Base-by-base conservation (phyloP, 1,140 invertebrate species). In the Cotesia vestalis region DNA sequence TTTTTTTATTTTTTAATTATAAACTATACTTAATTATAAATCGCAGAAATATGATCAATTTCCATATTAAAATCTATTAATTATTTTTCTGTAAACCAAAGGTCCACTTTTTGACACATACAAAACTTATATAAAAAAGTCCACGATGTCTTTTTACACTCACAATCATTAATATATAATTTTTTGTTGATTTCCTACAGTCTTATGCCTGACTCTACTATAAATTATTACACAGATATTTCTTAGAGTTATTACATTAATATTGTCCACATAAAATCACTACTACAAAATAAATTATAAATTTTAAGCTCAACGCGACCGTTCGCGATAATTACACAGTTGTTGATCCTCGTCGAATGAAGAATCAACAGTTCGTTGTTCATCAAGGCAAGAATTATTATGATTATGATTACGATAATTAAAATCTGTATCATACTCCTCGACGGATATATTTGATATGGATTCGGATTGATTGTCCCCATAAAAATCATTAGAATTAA, bases 361-460 rank as follows among this genome's bases (percentile, higher is more conserved):
- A 1, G 35, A 8, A 62, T 35, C 9, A 62, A 12, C 8, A 35
- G 12, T 38, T 64, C 62, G 62, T 68, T 62, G 57, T 68, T 55
- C 0, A 62, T 14, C 46, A 72, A 72, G 55, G 55, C 71, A 60
- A 64, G 36, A 64, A 74, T 66, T 60, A 79, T 70, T 20, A 38
- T 51, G 8, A 64, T 36, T 12, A 46, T 63, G 9, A 53, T 38
- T 40, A 51, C n/a, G 14, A 14, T 17, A 8, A 20, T 38, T 66
- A 4, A 20, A 9, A 20, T 59, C 20, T 5, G 1, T 59, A 20
- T 59, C 4, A 8, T 11, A 59, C 9, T 11, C 9, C 17, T 35
- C 17, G 57, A 59, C n/a, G 20, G 40, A 59, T 34, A 27, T 6
- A 76, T 82, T 82, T 83, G 81, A 80, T 83, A 79, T 59, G 52